Conservation (phyloP, 1,140 invertebrate genomes). For the Akabosia matsudoensis region DNA sequence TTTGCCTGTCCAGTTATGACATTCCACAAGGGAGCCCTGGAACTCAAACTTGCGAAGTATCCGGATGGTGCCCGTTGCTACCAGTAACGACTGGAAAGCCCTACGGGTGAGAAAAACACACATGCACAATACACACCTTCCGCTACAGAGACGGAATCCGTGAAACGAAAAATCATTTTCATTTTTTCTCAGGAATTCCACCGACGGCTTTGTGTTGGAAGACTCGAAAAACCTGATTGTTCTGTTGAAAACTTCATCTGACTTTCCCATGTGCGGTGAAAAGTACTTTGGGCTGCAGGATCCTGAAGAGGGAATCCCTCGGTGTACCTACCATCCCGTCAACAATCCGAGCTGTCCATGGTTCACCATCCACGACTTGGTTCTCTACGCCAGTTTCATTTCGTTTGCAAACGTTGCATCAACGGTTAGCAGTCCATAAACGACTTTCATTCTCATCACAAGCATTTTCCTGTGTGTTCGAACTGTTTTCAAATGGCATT, state of each 20-base stretch:
- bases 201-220: slow-evolving; percentile 29
- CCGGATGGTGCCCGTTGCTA: slow-evolving; percentile 33
- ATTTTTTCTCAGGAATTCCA: slow-evolving; percentile 25
- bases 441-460: no score
- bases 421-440: slow-evolving; percentile 26
- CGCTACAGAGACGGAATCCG: background rate
- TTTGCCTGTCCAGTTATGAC: slow-evolving; percentile 26
- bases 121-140: background rate
- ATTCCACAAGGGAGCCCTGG: slow-evolving; percentile 32
- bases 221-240: slow-evolving; percentile 38
- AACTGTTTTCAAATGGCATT: background rate
- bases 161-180: background rate
- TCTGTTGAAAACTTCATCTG: slow-evolving; percentile 29
- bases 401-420: slow-evolving; percentile 32
- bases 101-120: slow-evolving; percentile 10
- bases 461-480: background rate
- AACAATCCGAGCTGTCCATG: slow-evolving; percentile 36
- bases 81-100: slow-evolving; percentile 31
- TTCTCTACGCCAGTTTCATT: slow-evolving; percentile 34
- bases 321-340: slow-evolving; percentile 32
- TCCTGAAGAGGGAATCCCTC: slow-evolving; percentile 26
- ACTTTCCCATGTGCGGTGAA: slow-evolving; percentile 34
- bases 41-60: slow-evolving; percentile 32
- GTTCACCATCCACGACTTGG: slow-evolving; percentile 38
- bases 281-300: slow-evolving; percentile 35